phyloP scores from a whole-genome alignment of 2,113 vertebrate species.

The Leptocoma aspasia region DNA sequence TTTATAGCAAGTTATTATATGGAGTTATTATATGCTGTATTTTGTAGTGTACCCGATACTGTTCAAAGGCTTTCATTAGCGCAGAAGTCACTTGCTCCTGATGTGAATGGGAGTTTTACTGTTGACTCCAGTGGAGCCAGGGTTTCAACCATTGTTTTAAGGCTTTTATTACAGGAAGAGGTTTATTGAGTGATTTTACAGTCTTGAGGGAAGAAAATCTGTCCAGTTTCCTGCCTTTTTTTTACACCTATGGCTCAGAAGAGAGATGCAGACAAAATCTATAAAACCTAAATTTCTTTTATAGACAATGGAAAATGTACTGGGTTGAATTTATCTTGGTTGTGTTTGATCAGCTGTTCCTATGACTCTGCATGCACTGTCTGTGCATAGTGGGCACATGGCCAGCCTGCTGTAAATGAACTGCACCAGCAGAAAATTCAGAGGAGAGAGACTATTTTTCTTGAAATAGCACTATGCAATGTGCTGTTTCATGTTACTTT shows the following conservation, averaged over 20 bases:
- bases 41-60: not conserved
- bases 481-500: not conserved
- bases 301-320: not conserved
- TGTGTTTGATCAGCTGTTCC: not conserved
- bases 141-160: slow-evolving; percentile 17
- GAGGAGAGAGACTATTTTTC: not conserved
- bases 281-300: slow-evolving; percentile 15
- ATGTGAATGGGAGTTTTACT: not conserved
- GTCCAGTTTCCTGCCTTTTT: slow-evolving; percentile 5
- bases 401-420: not conserved
- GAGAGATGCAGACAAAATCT: not conserved
- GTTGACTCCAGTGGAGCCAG: not conserved
- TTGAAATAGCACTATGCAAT: not conserved
- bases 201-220: slow-evolving; percentile 15
- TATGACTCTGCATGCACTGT: not conserved
- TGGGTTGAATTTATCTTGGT: not conserved
- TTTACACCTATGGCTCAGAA: not conserved
- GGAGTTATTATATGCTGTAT: not conserved
- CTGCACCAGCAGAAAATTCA: not conserved
- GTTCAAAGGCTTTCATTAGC: not conserved
- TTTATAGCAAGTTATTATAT: not conserved
- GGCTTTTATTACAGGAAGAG: not conserved
- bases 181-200: slow-evolving; percentile 34
- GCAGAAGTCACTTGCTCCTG: not conserved
- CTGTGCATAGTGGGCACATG: not conserved